A percentile compares a stretch with the other conserved stretches of the same genome.
Conservation (phyloP, 2,113 vertebrate genomes). For the Oxygymnocypris stewartii region DNA sequence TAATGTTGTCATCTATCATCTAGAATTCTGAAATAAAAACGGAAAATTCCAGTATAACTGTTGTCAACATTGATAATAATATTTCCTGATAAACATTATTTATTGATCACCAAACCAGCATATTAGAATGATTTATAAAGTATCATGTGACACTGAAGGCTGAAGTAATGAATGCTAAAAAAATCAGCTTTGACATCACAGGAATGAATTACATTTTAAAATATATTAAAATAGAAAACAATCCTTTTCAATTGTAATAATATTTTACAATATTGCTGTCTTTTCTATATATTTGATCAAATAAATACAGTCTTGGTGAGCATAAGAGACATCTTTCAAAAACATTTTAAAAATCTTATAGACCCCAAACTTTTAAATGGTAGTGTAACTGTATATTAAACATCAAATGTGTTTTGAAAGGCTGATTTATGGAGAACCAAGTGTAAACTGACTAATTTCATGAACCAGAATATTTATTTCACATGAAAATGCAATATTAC, state of each 20-base stretch:
- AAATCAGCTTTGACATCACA: not conserved
- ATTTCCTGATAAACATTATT: not conserved
- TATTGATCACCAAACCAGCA: not conserved
- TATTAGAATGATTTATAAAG: not conserved
- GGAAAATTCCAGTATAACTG: not conserved
- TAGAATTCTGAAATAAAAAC: too few species aligned
- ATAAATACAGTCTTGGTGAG: not conserved
- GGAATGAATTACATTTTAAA: not conserved
- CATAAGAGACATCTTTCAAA: not conserved
- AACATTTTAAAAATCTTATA: not conserved
- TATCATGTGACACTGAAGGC: not conserved
- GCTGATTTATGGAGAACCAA: not conserved
- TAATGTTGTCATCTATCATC: not conserved
- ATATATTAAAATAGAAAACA: not conserved
- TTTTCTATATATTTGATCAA: not conserved
- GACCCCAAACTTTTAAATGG: not conserved
- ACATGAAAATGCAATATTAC: not conserved
- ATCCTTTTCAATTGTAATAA: not conserved
- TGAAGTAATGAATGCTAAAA: not conserved
- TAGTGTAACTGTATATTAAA: not conserved
- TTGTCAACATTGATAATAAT: not conserved
- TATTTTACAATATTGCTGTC: not conserved
- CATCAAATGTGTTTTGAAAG: not conserved
- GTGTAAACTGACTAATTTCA: not conserved
- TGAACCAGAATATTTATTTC: not conserved